These are phyloP conservation scores for Nudaria mundana DNA, from an alignment of 2,888 invertebrate species.

Conservation along the genomic window DNA sequence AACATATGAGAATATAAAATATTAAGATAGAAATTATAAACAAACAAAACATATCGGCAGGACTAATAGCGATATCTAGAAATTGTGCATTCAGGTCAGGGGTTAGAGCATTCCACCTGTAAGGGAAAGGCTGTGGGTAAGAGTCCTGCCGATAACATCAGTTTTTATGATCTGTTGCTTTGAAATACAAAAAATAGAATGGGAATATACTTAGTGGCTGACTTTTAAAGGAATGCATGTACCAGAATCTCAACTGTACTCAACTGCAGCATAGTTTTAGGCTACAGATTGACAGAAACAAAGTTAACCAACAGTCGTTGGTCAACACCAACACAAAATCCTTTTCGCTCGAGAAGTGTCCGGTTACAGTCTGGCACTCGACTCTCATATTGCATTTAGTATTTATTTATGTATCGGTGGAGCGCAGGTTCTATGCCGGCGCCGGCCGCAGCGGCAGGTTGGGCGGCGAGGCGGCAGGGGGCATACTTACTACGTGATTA, in stretches of 20 bases:
- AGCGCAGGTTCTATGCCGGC: conserved; percentile 71
- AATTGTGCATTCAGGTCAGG: too few species aligned
- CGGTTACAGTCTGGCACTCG: conserved; percentile 78
- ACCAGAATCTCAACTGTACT: conserved; percentile 47
- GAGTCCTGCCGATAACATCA: too few species aligned
- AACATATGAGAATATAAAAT: conserved; percentile 34
- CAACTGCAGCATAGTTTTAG: conserved; percentile 54
- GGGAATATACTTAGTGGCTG: too few species aligned
- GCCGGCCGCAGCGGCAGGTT: conserved; percentile 39
- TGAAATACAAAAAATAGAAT: too few species aligned
- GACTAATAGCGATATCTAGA: too few species aligned
- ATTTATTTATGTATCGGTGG: conserved; percentile 77
- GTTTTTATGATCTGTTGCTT: too few species aligned
- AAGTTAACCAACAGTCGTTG: conserved; percentile 47
- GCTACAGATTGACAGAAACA: conserved; percentile 32
- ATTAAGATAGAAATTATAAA: too few species aligned
- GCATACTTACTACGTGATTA: conserved; percentile 81
- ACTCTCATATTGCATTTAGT: conserved; percentile 70
- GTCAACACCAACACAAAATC: conserved; percentile 63
- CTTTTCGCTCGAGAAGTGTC: conserved; percentile 74
- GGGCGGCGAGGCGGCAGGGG: conserved; percentile 54
- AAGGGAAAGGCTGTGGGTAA: too few species aligned
- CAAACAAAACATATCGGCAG: conserved; percentile 39
- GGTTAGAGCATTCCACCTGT: too few species aligned
- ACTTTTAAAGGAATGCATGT: too few species aligned